Evolutionary conservation across 2,113 vertebrate genomes (phyloP), one percentile per base, ranked within the genome.

Genomic region (Perognathus longimembris): DNA sequence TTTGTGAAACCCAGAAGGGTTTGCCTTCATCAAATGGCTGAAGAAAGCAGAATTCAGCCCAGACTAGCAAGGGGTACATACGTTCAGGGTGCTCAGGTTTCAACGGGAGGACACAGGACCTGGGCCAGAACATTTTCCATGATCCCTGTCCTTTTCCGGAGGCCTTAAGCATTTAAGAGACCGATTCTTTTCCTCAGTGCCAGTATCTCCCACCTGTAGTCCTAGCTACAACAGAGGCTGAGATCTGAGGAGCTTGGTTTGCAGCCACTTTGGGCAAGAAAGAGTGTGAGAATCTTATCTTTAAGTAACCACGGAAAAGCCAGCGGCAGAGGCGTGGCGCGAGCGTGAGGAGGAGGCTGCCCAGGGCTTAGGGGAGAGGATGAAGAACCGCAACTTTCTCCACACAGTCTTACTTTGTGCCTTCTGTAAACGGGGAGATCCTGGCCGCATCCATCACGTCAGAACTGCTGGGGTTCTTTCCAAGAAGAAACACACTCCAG

Each of bases 281-380:
- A 54, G 15, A 17, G 2, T 15, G 4, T 54, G 50, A 15, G 50
- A 54, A 54, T 54, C 50, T 14, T 54, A 54, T 54, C 50, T 15
- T 54, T 14, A 54, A 54, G 12, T 54, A 54, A 54, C 8, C 8
- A 54, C 12, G 15, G 50, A 54, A 18, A 54, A 15, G 50, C 50
- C 50, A 54, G 50, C 50, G 17, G 50, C 17, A 15, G 50, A 18
- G 14, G 50, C 17, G 50, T 17, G 50, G 50, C 50, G 50, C 64
- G 17, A 24, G 30, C 6, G 57, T 0, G 1, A 1, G 26, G 36
- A 2, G 2, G 3, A 3, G 24, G 34, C 57, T 7, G 14, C 3
- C 8, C 12, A 26, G 14, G 5, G 2, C 21, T 14, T 14, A 32
- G n/a, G 54, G 30, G 18, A 9, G 22, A 45, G 12, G 5, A 12